A percentile compares a stretch with the other conserved stretches of the same genome.
Conservation (phyloP, 2,113 vertebrate species). For the Pyrgilauda ruficollis region DNA sequence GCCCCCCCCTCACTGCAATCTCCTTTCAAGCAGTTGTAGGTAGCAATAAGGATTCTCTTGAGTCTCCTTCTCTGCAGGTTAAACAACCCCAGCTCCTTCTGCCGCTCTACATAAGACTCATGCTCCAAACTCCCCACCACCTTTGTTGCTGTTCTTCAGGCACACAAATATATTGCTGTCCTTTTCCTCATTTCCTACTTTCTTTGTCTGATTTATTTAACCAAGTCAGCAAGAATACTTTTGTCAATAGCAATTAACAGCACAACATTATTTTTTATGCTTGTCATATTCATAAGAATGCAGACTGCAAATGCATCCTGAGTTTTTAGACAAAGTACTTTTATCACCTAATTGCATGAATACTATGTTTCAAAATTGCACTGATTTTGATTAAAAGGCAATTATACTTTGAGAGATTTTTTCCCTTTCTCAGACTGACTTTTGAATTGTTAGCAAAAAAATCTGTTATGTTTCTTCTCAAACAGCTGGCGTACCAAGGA, state of each 20-base stretch:
- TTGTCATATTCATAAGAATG: not conserved
- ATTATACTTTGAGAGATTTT: not conserved
- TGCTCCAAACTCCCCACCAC: not conserved
- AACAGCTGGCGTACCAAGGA: not conserved
- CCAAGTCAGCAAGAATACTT: not conserved
- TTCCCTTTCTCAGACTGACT: not conserved
- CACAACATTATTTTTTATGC: not conserved
- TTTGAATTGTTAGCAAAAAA: not conserved
- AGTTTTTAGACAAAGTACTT: not conserved
- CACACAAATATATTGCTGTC: not conserved
- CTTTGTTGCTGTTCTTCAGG: not conserved
- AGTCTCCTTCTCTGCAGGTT: not conserved
- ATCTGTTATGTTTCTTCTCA: not conserved
- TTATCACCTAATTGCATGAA: not conserved
- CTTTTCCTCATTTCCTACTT: not conserved
- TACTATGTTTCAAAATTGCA: not conserved
- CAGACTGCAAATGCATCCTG: not conserved
- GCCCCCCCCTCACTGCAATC: fast-evolving
- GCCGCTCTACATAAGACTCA: fast-evolving
- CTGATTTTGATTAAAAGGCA: not conserved
- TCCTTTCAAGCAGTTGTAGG: not conserved
- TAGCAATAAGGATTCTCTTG: not conserved
- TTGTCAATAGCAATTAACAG: not conserved
- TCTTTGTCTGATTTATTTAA: not conserved
- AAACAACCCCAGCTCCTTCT: not conserved